Evolutionary conservation across 2,797 vertebrate species (phyloP), one percentile per base, ranked within the genome.

Genomic region (Lacerta bilineata): DNA sequence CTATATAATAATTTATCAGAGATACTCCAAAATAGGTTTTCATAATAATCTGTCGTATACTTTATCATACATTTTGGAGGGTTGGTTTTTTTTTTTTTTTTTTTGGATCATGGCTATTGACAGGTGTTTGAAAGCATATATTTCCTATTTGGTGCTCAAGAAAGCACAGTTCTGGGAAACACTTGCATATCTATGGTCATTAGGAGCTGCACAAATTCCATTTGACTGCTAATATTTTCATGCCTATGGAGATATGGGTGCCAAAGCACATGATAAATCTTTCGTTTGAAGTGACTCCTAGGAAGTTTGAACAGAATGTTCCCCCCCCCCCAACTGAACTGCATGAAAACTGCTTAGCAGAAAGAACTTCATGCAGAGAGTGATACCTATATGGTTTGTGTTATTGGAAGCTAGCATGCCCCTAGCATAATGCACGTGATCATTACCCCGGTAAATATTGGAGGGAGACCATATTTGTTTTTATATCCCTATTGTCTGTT

Each of bases 1-100:
- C 61, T 64, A 64, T 64, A 64, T 64, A 23, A 64, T 64, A 64
- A 64, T 64, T 95, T 93, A 91, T 94, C 91, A 91, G 0, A 29
- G 55, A n/a, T 90, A 90, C 91, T 84, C 90, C 80, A 86, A 94
- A 94, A 87, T 8, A 36, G 20, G 20, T 50, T 17, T 55, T 39
- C 69, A 50, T 69, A 79, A 79, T 55, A 50, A 79, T 55, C 50
- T 15, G 50, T 55, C 50, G 15, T 55, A 55, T 13, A 55, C 50
- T 55, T 55, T 15, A 77, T 50, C 75, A 77, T 43, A 27, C 41
- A 29, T 77, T 43, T 55, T 55, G 50, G 13, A 55, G 50, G 50
- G 1, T 15, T 55, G 15, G 4, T 50, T 50, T 55, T 15, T 11
- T 46, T 46, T 15, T 50, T 50, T 55, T 15, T 11, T 46, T 46